These are phyloP conservation scores for Coilia nasus DNA, from an alignment of 2,797 vertebrate genomes.

Conservation along the genomic window DNA sequence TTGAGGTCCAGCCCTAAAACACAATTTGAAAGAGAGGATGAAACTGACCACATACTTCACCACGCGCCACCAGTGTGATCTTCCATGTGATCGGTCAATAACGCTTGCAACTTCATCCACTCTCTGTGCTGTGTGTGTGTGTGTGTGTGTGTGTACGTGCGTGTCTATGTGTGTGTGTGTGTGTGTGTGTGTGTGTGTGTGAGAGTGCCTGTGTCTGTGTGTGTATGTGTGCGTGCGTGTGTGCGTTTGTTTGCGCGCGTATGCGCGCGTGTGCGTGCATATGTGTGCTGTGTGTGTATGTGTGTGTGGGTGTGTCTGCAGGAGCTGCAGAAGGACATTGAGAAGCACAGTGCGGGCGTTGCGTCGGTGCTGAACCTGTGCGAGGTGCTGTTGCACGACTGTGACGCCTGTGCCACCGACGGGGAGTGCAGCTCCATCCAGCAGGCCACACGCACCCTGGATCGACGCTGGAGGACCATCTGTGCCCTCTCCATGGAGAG, in stretches of 20 bases:
- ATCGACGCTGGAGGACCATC: slow-evolving; percentile 97
- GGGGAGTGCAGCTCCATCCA: slow-evolving; percentile 97
- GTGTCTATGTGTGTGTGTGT: neutral
- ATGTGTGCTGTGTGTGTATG: neutral
- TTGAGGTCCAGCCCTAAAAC: no score
- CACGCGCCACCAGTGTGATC: neutral
- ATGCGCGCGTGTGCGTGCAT: no score
- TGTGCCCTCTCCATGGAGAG: slow-evolving; percentile 98
- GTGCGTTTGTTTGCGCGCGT: no score
- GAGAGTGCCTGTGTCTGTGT: slow-evolving; percentile 75
- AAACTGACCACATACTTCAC: no score
- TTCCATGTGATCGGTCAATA: neutral
- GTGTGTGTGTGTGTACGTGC: no score
- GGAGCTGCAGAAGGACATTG: slow-evolving; percentile 96
- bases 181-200: neutral
- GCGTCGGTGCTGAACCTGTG: slow-evolving; percentile 95
- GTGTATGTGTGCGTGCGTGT: neutral
- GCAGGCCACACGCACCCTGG: slow-evolving; percentile 93
- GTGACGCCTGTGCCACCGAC: slow-evolving; percentile 95
- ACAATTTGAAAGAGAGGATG: no score
- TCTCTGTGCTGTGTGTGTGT: neutral
- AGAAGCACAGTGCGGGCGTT: slow-evolving; percentile 97
- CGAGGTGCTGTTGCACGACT: slow-evolving; percentile 96
- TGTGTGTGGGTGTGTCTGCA: slow-evolving; percentile 52
- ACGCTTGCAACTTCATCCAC: neutral